phyloP scores from a whole-genome alignment of 2,797 vertebrate genomes.

The Cephalopachus bancanus region DNA sequence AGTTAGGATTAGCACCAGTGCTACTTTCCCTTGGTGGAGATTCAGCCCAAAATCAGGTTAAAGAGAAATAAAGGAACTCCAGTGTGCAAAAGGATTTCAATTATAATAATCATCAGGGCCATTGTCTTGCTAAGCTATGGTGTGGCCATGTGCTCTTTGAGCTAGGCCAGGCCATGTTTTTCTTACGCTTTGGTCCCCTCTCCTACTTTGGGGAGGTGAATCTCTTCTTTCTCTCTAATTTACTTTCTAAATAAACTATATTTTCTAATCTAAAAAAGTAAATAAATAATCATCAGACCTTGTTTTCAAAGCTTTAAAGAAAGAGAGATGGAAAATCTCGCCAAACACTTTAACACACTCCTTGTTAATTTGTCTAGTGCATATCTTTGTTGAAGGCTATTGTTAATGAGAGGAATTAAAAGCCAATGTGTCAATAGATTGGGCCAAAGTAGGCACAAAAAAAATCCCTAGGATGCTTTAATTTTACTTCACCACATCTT shows the following conservation, averaged over 20 bases:
- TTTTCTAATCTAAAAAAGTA: too few relatives aligned
- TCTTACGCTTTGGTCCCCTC: too few relatives aligned
- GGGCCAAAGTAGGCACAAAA: conserved; percentile 9
- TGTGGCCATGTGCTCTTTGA: too few relatives aligned
- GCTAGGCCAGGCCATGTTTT: too few relatives aligned
- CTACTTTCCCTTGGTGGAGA: conserved; percentile 47
- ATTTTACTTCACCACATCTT: not conserved
- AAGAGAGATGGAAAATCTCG: conserved; percentile 10
- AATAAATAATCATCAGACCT: conserved; percentile 11
- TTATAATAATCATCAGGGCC: not conserved
- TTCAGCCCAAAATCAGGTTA: conserved; percentile 55
- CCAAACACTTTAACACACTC: not conserved
- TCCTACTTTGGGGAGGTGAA: too few relatives aligned
- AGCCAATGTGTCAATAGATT: not conserved
- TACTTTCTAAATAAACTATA: too few relatives aligned
- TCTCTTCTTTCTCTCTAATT: too few relatives aligned
- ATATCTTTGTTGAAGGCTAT: conserved; percentile 33
- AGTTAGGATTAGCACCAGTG: conserved; percentile 57
- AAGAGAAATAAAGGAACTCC: conserved; percentile 50
- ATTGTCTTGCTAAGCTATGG: too few relatives aligned
- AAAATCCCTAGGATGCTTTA: not conserved
- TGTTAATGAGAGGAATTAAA: conserved; percentile 57
- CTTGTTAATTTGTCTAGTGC: conserved; percentile 41
- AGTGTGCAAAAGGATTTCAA: conserved; percentile 8
- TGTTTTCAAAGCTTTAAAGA: conserved; percentile 47